These are phyloP conservation scores for Lepidostoma basale DNA, from an alignment of 1,140 invertebrate genomes.

Conservation along the genomic window DNA sequence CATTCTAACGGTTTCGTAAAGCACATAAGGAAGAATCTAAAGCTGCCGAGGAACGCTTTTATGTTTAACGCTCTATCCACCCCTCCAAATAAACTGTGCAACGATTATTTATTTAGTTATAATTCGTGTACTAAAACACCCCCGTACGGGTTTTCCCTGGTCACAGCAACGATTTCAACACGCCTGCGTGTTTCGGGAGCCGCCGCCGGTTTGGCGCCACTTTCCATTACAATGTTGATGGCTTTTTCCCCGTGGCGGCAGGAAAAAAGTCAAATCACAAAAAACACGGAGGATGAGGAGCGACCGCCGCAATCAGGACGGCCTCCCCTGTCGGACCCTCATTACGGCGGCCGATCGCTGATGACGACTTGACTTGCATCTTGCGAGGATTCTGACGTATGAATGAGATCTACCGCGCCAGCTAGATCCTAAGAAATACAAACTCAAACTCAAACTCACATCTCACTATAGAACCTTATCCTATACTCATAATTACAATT, in stretches of 20 bases:
- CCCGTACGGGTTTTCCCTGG: neutral
- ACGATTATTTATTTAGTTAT: no score
- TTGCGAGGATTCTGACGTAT: neutral
- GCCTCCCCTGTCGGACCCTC: constrained; percentile 24
- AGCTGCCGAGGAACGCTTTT: no score
- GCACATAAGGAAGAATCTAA: no score
- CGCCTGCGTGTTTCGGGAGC: constrained; percentile 39
- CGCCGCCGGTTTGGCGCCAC: constrained; percentile 56
- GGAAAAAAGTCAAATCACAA: constrained; percentile 39
- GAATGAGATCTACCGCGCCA: no score
- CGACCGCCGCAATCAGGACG: constrained; percentile 32
- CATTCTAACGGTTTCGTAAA: no score
- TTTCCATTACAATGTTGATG: constrained; percentile 59
- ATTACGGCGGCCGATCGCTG: constrained; percentile 15
- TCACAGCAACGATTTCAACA: neutral
- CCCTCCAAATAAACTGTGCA: no score
- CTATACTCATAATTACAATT: no score
- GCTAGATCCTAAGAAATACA: no score
- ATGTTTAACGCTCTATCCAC: no score
- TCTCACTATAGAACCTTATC: no score
- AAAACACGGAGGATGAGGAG: constrained; percentile 33
- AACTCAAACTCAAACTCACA: no score
- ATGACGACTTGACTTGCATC: neutral
- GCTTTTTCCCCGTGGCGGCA: constrained; percentile 61
- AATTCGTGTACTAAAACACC: no score